Base-by-base conservation (phyloP, 1,140 invertebrate species). In the Pseudoatta argentina region DNA sequence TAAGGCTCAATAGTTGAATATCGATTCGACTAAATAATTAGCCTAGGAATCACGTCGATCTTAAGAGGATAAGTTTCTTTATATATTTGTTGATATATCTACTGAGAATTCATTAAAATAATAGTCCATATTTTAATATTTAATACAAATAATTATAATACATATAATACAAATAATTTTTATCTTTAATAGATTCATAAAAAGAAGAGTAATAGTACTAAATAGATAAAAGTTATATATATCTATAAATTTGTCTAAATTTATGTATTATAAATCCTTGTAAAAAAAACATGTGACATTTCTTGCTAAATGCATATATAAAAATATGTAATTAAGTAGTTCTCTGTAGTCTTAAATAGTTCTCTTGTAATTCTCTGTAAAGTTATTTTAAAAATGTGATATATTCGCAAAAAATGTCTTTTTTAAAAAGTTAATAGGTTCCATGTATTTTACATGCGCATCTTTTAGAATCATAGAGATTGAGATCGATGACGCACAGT, bases 21-120 rank as follows among this genome's bases (percentile, higher is more conserved):
- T 83, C 24, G 79, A 83, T 75, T 83, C 14, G 79, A 73, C 39
- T 82, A 82, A 34, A 34, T 34, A 34, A 82, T 82, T 75, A 63
- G 24, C 53, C 34, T 30, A 7, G 24, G 3, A 39, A 14, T 12
- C 24, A 55, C 24, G 18, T 61, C 57, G 7, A 27, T 83, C 27
- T 73, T 75, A 55, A 82, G 12, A 82, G 48, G 67, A 83, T 55
- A 61, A 7, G 6, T 16, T 24, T 24, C 18, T 18, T 14, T 73
- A 34, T 24, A 16, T 48, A 51, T 5, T 73, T 0, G 3, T 72
- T n/a, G 24, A 34, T 61, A n/a, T 18, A 39, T 5, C 34, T 39
- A 51, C 10, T 34, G 2, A 24, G 0, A 39, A 63, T 14, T 61
- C 18, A 3, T 59, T 48, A 10, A 39, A 7, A 24, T 5, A 14